Evolutionary conservation across 2,113 vertebrate species (phyloP).

Genomic region (Fregetta grallaria): DNA sequence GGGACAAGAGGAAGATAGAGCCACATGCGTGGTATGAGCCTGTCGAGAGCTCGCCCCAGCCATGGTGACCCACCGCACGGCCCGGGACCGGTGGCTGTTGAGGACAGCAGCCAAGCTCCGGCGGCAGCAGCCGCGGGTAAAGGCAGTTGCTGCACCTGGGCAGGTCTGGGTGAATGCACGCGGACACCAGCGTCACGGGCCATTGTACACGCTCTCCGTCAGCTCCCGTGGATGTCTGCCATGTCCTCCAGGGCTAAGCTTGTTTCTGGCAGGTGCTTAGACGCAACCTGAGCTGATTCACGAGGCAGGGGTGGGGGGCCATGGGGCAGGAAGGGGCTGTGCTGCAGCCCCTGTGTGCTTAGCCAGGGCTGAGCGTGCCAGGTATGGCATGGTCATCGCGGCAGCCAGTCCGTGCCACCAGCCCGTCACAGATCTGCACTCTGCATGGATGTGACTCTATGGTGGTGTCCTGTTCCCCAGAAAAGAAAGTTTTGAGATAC

Average conservation of each 20-base stretch:
- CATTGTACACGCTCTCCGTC: accelerated
- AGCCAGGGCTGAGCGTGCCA: neutral
- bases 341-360: neutral
- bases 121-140: neutral
- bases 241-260: neutral
- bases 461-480: neutral
- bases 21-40: accelerated
- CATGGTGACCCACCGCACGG: neutral
- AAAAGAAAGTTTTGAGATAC: neutral
- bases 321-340: neutral
- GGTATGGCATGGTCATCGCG: accelerated
- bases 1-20: neutral
- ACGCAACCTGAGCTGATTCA: neutral
- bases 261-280: neutral
- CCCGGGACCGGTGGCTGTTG: neutral
- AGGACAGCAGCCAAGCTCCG: neutral
- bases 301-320: accelerated
- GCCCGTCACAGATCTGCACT: accelerated
- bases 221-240: neutral
- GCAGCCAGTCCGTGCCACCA: neutral
- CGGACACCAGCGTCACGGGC: accelerated
- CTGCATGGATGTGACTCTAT: neutral
- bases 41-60: neutral
- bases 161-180: neutral
- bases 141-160: neutral